Base-by-base conservation (phyloP, 2,888 invertebrate species). In the Anaspis maculata region DNA sequence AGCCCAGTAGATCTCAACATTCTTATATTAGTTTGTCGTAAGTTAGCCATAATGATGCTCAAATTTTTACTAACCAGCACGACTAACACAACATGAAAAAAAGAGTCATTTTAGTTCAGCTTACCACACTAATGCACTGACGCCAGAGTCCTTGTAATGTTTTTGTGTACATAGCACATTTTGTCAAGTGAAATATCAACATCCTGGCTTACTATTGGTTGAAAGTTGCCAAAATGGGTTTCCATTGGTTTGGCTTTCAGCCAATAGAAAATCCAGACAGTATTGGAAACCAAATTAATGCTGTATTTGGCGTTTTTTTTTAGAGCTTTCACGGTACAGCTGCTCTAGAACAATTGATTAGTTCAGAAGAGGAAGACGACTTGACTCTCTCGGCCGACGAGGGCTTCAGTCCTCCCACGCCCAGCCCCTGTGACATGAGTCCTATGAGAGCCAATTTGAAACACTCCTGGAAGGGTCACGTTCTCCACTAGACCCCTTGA, bases 321-420 rank as follows among this genome's bases (percentile, higher is more conserved):
- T 48, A 64, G 62, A 66, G 66, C 54, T 67, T 67, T 49, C 66
- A 67, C 44, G 67, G 67, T 31, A 67, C 67, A 33, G 67, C 64
- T 41, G 66, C 64, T 27, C 44, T 64, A 35, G 66, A 61, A 44
- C 63, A 64, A 35, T 46, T 61, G 28, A 52, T 59, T 27, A 59
- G 58, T 44, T 59, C 59, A 15, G 48, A 46, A 27, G 64, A 64
- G 34, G 66, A 66, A 30, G 65, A 66, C 42, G 65, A 66, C 42
- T 45, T 63, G 28, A 66, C 65, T 10, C 50, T 66, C 15, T 65
- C 67, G 1, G 62, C 62, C 1, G 67, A 67, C 35, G 67, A 66
- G 44, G 62, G 64, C 19, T 65, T 65, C 44, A 67, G 65, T 47
- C 66, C 66, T 3, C 66, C 66, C 12, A 66, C 66, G n/a, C 66